Conservation (phyloP, 2,888 invertebrate genomes). For the Amphipyra berbera region DNA sequence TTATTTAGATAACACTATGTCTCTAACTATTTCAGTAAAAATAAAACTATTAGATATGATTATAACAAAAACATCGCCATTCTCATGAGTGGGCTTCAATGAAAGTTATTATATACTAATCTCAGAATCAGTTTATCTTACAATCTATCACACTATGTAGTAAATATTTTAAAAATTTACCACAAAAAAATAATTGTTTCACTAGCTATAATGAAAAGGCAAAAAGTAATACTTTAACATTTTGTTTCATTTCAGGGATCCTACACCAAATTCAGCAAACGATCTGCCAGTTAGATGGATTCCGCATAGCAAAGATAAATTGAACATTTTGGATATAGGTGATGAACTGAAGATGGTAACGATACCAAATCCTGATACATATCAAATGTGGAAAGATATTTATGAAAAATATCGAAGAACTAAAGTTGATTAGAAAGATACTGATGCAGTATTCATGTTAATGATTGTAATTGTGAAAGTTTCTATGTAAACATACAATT, state of each 20-base stretch:
- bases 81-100: too few species aligned
- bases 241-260: conserved; percentile 65
- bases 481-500: too few species aligned
- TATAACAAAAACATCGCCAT: too few species aligned
- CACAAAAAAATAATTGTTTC: too few species aligned
- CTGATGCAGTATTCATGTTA: neutral
- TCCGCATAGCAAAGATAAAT: conserved; percentile 64
- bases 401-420: conserved; percentile 62
- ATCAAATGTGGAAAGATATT: conserved; percentile 72
- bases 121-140: too few species aligned
- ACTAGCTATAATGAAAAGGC: too few species aligned
- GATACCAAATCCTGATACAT: conserved; percentile 67
- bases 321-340: conserved; percentile 71
- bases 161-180: too few species aligned
- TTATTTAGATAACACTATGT: too few species aligned
- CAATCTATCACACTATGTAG: too few species aligned
- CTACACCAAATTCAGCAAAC: conserved; percentile 71
- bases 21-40: too few species aligned
- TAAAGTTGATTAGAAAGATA: conserved; percentile 8
- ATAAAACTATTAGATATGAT: too few species aligned
- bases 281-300: conserved; percentile 69
- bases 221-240: neutral
- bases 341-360: conserved; percentile 67
- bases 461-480: neutral
- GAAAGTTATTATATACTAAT: too few species aligned